Evolutionary conservation across 1,140 invertebrate species (phyloP).

Genomic region (Steinernema khuongi): DNA sequence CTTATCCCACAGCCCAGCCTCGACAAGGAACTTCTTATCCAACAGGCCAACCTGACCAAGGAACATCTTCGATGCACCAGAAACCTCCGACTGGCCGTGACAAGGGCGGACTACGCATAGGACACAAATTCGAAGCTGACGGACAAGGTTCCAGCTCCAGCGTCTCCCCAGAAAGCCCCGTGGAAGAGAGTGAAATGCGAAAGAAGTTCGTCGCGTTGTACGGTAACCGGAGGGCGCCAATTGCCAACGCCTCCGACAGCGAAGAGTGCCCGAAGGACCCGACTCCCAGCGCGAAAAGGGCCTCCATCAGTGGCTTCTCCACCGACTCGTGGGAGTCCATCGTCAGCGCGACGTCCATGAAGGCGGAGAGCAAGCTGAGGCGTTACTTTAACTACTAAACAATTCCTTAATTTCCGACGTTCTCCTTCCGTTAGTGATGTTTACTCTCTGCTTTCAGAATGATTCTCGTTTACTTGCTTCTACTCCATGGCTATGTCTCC

Average conservation of each 20-base stretch:
- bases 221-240: not conserved
- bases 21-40: no score
- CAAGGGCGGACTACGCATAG: not conserved
- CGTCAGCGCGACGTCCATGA: conserved; percentile 2
- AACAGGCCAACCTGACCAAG: no score
- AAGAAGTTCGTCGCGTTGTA: not conserved
- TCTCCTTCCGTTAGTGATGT: no score
- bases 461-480: no score
- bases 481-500: no score
- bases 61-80: not conserved
- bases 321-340: conserved; percentile 5
- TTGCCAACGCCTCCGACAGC: not conserved
- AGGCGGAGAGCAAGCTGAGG: conserved; percentile 5
- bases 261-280: not conserved
- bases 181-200: not conserved
- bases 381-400: not conserved
- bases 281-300: not conserved
- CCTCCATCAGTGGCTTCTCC: not conserved
- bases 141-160: not conserved
- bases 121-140: not conserved
- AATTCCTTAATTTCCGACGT: no score
- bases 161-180: not conserved
- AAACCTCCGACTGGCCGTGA: not conserved
- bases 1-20: no score
- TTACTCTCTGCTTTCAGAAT: no score